phyloP scores from a whole-genome alignment of 2,797 vertebrate species.

The Cichlasoma orientale region DNA sequence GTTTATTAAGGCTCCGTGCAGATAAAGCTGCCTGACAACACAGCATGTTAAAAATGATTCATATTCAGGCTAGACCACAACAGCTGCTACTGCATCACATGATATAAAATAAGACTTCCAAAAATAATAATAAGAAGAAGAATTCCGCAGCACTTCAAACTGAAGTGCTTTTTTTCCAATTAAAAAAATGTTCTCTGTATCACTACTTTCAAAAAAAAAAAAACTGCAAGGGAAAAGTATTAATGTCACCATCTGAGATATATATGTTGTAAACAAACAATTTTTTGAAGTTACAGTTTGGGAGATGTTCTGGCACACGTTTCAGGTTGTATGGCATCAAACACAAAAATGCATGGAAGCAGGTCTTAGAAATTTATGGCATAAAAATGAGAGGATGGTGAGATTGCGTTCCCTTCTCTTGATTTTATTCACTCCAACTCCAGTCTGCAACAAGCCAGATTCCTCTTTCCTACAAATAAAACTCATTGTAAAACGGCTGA shows the following conservation, averaged over 20 bases:
- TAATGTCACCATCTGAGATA: constrained; percentile 82
- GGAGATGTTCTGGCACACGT: constrained; percentile 76
- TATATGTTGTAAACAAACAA: constrained; percentile 79
- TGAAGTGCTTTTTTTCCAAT: constrained; percentile 53
- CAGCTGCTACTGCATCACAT: constrained; percentile 12
- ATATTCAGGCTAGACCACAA: constrained; percentile 19
- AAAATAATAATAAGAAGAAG: constrained; percentile 12
- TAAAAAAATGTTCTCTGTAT: constrained; percentile 24
- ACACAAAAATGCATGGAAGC: constrained; percentile 79
- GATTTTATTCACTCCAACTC: constrained; percentile 18
- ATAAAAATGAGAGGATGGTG: constrained; percentile 24
- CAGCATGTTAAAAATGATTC: constrained; percentile 18
- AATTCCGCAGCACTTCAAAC: constrained; percentile 27
- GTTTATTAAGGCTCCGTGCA: not conserved
- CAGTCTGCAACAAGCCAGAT: constrained; percentile 7
- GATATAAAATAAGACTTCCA: constrained; percentile 56
- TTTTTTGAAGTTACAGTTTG: constrained; percentile 69
- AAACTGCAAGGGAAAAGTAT: constrained; percentile 63
- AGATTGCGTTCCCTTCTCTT: constrained; percentile 21
- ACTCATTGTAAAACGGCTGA: constrained; percentile 32
- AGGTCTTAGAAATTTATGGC: constrained; percentile 78
- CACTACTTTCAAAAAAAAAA: not conserved
- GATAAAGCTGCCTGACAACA: constrained; percentile 20
- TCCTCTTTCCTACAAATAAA: constrained; percentile 9
- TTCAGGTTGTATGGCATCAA: constrained; percentile 77